Percentiles rank a stretch among this genome's conserved stretches.
Evolutionary conservation across 2,888 invertebrate genomes (phyloP).

Genomic region (Sipha maydis): DNA sequence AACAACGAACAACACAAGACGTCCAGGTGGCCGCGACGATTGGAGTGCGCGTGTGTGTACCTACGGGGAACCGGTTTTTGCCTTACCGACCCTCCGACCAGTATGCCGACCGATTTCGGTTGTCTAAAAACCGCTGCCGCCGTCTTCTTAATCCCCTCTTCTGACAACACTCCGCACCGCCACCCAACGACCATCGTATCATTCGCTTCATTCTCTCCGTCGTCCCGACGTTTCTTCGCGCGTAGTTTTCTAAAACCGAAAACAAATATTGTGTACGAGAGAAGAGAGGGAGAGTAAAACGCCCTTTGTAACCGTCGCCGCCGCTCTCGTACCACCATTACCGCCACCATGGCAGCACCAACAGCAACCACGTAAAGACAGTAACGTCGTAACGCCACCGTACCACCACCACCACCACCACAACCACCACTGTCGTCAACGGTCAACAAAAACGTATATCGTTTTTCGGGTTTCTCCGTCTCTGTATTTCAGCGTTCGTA

Average conservation of each 20-base stretch:
- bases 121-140: slow-evolving; percentile 23
- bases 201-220: neutral
- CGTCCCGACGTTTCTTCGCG: neutral
- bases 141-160: slow-evolving; percentile 21
- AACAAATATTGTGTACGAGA: neutral
- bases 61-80: slow-evolving; percentile 47
- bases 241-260: slow-evolving; percentile 9
- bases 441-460: neutral
- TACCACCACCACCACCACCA: neutral
- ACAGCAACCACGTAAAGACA: too few species aligned
- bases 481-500: neutral
- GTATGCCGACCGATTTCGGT: slow-evolving; percentile 36
- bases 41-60: neutral
- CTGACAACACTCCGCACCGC: neutral
- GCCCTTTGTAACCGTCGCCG: slow-evolving; percentile 44
- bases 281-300: neutral
- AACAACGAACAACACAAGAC: neutral
- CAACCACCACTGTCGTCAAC: neutral
- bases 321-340: neutral
- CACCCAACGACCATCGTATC: neutral
- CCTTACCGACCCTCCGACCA: slow-evolving; percentile 16
- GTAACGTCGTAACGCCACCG: neutral
- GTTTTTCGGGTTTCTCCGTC: neutral
- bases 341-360: neutral
- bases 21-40: slow-evolving; percentile 24